phyloP scores from a whole-genome alignment of 2,113 vertebrate species.

The Bujurquina vittata region DNA sequence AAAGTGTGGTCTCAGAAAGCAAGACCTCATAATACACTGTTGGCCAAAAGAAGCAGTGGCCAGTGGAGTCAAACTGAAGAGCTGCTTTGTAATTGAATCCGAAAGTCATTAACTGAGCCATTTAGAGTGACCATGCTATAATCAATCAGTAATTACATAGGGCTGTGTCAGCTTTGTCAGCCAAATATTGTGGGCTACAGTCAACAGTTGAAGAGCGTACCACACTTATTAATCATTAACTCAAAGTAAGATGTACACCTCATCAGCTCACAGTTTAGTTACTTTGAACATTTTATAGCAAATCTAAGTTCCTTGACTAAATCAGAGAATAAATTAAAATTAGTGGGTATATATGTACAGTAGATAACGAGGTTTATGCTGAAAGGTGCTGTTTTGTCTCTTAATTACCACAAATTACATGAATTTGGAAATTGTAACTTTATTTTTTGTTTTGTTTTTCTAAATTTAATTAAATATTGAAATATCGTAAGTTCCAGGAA shows the following conservation, averaged over 20 bases:
- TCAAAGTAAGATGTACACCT: background rate
- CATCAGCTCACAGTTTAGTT: no score
- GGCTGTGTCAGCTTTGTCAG: conserved; percentile 37
- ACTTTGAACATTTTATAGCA: no score
- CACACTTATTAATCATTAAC: background rate
- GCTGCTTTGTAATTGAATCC: conserved; percentile 39
- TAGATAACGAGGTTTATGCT: background rate
- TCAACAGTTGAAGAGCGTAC: background rate
- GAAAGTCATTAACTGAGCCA: conserved; percentile 30
- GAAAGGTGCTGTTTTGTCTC: background rate
- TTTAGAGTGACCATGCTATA: conserved; percentile 10
- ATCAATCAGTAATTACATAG: conserved; percentile 35
- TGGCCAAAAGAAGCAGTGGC: conserved; percentile 11
- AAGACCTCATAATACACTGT: background rate
- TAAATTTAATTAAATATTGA: no score
- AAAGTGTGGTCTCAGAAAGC: conserved; percentile 8
- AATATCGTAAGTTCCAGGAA: no score
- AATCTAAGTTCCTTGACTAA: no score
- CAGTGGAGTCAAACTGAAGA: conserved; percentile 20
- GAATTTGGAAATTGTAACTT: background rate
- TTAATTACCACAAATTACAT: background rate
- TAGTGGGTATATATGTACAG: background rate
- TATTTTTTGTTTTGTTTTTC: background rate
- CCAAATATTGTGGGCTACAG: conserved; percentile 24
- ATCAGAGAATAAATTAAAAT: no score